Percentiles rank a stretch among this genome's conserved stretches.
Conservation (phyloP, 2,113 vertebrate species). For the Beaufortia kweichowensis region DNA sequence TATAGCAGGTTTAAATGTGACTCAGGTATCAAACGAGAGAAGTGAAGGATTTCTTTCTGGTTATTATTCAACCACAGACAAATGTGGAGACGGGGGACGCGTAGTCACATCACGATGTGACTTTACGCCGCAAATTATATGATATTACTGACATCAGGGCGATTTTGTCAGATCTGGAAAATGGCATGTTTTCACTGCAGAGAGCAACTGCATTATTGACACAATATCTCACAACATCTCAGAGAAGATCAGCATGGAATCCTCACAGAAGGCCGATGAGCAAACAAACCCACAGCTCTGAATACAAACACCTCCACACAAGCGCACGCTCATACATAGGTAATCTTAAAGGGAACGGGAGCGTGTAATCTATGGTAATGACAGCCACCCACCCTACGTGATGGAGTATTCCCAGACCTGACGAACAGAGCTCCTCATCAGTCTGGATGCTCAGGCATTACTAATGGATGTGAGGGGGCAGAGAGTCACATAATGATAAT, state of each 20-base stretch:
- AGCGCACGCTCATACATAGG: constrained; percentile 15
- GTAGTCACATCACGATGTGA: constrained; percentile 17
- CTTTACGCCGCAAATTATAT: constrained; percentile 18
- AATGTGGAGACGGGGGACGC: not conserved
- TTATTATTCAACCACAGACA: constrained; percentile 1
- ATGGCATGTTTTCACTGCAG: constrained; percentile 3
- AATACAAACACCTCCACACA: constrained; percentile 37
- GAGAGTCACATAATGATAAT: constrained; percentile 45
- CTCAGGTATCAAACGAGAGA: constrained; percentile 3
- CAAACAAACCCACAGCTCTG: constrained; percentile 39
- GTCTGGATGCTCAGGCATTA: constrained; percentile 48
- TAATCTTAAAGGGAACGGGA: constrained; percentile 36
- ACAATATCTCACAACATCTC: constrained; percentile 8
- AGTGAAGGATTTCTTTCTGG: not conserved
- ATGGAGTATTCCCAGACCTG: constrained; percentile 49
- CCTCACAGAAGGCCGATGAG: constrained; percentile 16
- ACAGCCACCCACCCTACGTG: constrained; percentile 46
- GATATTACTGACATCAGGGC: constrained; percentile 20
- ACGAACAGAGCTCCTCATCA: constrained; percentile 49
- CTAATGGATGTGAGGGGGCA: constrained; percentile 48
- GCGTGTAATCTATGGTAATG: constrained; percentile 52
- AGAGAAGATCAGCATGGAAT: constrained; percentile 24
- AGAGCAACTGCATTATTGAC: constrained; percentile 33
- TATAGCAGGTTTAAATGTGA: not conserved
- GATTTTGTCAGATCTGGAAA: constrained; percentile 21